phyloP scores from a whole-genome alignment of 2,113 vertebrate genomes.

The Mungos mungo region DNA sequence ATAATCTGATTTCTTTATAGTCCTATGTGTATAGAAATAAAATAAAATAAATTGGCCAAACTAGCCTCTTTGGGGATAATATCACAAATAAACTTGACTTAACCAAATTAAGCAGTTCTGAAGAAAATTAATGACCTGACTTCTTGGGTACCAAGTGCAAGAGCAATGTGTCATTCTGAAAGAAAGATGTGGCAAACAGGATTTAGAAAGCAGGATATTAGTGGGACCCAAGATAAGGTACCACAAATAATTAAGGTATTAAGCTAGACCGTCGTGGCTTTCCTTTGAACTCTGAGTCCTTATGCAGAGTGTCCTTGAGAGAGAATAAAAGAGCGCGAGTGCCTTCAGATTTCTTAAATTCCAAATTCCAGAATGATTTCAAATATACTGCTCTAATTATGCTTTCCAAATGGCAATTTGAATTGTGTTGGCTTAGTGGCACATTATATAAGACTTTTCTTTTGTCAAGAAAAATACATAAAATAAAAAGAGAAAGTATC shows the following conservation, averaged over 20 bases:
- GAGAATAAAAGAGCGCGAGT: background rate
- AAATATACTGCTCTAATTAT: background rate
- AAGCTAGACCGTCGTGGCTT: background rate
- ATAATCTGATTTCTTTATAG: slow-evolving; percentile 18
- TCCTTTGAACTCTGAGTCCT: background rate
- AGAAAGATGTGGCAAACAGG: background rate
- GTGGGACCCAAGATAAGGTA: background rate
- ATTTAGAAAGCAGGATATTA: background rate
- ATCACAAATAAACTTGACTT: background rate
- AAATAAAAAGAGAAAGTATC: slow-evolving; percentile 9
- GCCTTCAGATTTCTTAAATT: slow-evolving; percentile 6
- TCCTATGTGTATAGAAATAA: background rate
- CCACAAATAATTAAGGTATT: slow-evolving; percentile 24
- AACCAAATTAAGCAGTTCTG: background rate
- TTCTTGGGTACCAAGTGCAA: background rate
- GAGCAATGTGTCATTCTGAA: background rate
- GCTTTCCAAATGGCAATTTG: slow-evolving; percentile 12
- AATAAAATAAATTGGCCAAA: background rate
- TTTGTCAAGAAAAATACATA: background rate
- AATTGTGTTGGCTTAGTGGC: slow-evolving; percentile 42
- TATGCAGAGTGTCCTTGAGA: background rate
- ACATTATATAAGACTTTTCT: slow-evolving; percentile 4
- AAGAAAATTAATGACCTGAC: slow-evolving; percentile 31
- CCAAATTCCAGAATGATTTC: slow-evolving; percentile 32
- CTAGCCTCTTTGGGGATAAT: background rate